phyloP scores from a whole-genome alignment of 2,888 invertebrate genomes.

The Zelleria hepariella region DNA sequence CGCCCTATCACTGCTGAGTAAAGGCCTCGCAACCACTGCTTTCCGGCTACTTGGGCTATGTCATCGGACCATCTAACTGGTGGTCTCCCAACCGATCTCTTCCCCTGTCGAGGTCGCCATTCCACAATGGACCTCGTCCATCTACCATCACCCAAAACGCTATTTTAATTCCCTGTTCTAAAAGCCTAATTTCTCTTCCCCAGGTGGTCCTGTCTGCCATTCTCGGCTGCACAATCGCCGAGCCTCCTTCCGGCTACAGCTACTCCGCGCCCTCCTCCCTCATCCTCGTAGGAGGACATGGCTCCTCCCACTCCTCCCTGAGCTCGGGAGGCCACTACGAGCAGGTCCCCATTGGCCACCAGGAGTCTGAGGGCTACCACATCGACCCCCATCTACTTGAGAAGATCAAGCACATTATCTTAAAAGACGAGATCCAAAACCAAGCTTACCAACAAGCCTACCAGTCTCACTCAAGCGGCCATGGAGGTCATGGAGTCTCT shows the following conservation, averaged over 20 bases:
- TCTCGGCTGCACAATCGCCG: slow-evolving; percentile 81
- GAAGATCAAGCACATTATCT: slow-evolving; percentile 86
- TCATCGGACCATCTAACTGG: too few species aligned
- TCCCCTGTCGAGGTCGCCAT: too few species aligned
- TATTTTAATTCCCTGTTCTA: neutral
- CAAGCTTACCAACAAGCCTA: slow-evolving; percentile 65
- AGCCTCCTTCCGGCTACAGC: slow-evolving; percentile 82
- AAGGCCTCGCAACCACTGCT: too few species aligned
- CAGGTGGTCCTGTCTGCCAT: slow-evolving; percentile 80
- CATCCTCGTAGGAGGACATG: slow-evolving; percentile 72
- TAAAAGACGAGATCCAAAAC: slow-evolving; percentile 81
- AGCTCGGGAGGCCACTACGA: slow-evolving; percentile 81
- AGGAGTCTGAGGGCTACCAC: slow-evolving; percentile 84
- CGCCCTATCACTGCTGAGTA: too few species aligned
- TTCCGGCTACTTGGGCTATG: too few species aligned
- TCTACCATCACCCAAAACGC: too few species aligned
- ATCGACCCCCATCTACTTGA: slow-evolving; percentile 85
- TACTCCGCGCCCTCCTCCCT: slow-evolving; percentile 76
- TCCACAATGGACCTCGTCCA: too few species aligned
- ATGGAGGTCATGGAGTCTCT: slow-evolving; percentile 68
- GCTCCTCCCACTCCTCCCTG: slow-evolving; percentile 39
- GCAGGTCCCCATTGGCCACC: slow-evolving; percentile 82
- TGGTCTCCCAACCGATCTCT: too few species aligned
- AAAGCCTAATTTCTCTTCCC: slow-evolving; percentile 17
- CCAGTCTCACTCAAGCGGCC: slow-evolving; percentile 46